Conservation (phyloP, 2,113 vertebrate species). For the Pseudorectes ferrugineus region DNA sequence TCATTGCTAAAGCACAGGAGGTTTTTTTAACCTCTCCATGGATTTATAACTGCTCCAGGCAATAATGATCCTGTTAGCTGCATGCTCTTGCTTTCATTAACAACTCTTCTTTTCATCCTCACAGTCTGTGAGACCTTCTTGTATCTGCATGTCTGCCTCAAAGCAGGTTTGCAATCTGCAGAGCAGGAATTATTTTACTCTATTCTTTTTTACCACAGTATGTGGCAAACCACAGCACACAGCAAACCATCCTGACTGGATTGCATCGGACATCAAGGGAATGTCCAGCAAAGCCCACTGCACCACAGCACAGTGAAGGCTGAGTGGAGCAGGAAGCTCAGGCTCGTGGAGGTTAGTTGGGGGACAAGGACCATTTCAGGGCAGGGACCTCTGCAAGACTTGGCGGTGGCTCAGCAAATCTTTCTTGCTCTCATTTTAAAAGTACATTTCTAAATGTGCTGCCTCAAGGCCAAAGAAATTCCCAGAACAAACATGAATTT, state of each 20-base stretch:
- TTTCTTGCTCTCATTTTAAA: background rate
- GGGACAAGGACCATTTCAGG: background rate
- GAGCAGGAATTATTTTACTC: background rate
- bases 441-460: constrained; percentile 29
- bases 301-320: background rate
- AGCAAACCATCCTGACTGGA: background rate
- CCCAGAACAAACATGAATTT: constrained; percentile 45
- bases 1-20: background rate
- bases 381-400: background rate
- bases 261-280: background rate
- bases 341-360: background rate
- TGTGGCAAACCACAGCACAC: background rate
- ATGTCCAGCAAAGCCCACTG: background rate
- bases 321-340: background rate
- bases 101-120: background rate
- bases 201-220: accelerated
- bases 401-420: background rate
- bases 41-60: background rate
- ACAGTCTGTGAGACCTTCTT: background rate
- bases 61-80: background rate
- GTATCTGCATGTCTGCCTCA: background rate
- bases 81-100: background rate
- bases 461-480: constrained; percentile 31
- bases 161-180: background rate
- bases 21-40: background rate